Evolutionary conservation across 2,888 invertebrate genomes (phyloP).

Genomic region (Melieria crassipennis): DNA sequence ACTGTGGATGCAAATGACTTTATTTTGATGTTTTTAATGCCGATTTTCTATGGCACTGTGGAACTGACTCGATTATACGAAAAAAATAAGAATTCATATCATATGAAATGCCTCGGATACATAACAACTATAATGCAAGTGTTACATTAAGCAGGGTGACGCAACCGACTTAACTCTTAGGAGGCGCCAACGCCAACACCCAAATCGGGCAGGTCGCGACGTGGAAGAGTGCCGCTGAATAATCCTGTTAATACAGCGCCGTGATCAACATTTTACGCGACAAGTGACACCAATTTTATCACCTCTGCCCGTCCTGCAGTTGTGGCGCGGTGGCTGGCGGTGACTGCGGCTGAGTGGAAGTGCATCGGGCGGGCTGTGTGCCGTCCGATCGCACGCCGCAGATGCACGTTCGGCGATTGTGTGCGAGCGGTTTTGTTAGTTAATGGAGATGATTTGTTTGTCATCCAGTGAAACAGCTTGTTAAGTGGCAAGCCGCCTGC

Average conservation of each 20-base stretch:
- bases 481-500: constrained; percentile 21
- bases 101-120: no score
- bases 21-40: no score
- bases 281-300: constrained; percentile 62
- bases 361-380: constrained; percentile 19
- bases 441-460: constrained; percentile 61
- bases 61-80: no score
- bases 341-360: constrained; percentile 34
- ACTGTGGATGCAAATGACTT: no score
- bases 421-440: constrained; percentile 57
- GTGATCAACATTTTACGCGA: constrained; percentile 60
- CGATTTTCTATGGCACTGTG: no score
- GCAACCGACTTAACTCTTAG: no score
- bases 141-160: no score
- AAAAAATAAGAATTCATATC: no score
- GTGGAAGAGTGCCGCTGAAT: no score
- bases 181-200: no score
- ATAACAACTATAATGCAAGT: no score
- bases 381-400: constrained; percentile 41
- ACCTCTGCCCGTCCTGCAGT: constrained; percentile 47
- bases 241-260: constrained; percentile 31
- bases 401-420: constrained; percentile 60
- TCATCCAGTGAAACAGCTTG: constrained; percentile 49
- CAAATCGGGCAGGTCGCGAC: no score
- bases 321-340: constrained; percentile 15